Conservation (phyloP, 2,113 vertebrate genomes). For the Apteryx mantelli region DNA sequence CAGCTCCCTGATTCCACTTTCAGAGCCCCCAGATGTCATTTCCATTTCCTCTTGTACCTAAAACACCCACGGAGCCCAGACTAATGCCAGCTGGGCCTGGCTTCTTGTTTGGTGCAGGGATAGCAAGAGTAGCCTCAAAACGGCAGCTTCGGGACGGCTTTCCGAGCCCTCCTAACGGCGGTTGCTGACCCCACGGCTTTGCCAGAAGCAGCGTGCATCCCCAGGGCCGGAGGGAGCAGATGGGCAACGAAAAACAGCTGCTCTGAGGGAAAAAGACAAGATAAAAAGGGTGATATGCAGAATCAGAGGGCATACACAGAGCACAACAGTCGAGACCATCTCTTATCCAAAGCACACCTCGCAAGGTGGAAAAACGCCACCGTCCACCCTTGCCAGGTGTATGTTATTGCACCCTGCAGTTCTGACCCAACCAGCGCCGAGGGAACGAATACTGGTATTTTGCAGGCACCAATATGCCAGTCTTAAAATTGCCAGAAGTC, state of each 20-base stretch:
- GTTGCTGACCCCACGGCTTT: background rate
- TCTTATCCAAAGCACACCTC: background rate
- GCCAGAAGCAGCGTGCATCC: fast-evolving
- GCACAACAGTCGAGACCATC: fast-evolving
- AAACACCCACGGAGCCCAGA: background rate
- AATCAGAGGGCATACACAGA: background rate
- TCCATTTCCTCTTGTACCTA: fast-evolving
- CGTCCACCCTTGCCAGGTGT: background rate
- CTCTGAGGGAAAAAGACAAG: background rate
- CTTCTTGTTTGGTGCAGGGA: background rate
- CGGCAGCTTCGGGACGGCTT: background rate
- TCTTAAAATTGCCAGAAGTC: background rate
- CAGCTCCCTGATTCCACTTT: background rate
- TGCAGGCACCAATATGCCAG: background rate
- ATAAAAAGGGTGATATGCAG: background rate
- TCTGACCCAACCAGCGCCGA: background rate
- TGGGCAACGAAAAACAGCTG: background rate
- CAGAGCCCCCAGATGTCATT: background rate
- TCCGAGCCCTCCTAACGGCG: background rate
- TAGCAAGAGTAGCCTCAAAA: background rate
- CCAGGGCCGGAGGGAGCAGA: background rate
- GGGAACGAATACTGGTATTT: fast-evolving
- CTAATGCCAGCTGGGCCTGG: background rate
- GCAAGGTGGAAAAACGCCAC: too few species aligned
- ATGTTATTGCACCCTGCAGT: fast-evolving